Evolutionary conservation across 2,797 vertebrate species (phyloP), one percentile per base, ranked within the genome.

Genomic region (Phylloscopus collybita): DNA sequence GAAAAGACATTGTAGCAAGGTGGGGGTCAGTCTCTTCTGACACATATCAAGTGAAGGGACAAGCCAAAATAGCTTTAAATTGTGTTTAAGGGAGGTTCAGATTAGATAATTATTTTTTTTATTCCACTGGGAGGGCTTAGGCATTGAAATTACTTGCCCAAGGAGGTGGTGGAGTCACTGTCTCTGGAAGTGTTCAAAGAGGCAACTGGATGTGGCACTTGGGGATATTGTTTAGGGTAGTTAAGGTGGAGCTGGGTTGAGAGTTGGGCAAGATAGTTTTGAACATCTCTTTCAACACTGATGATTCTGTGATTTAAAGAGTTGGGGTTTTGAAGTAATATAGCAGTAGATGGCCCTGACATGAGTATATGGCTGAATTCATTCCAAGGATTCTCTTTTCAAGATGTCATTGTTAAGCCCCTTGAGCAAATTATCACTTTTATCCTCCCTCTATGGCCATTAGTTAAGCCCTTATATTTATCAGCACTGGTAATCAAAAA

Each of bases 391-490:
- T 54, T 85, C 15, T 64, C 32, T 85, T 61, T 72, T 69, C 51
- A 93, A 51, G 42, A 60, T 42, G 13, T 50, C 49, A 70, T 11
- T 57, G 12, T 70, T 75, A 87, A 88, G 17, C 5, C 53, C 22
- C 71, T 82, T 75, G 57, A 84, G 70, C 47, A 94, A 95, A 93
- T 84, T 80, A 65, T 26, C 53, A 81, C 65, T 57, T 93, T 91
- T 73, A 44, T 80, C 30, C 66, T 91, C 59, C 50, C 16, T 36
- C 54, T 57, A 27, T 27, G n/a, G 64, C 17, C 64, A 93, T 71
- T 74, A 92, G 20, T 80, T 91, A 80, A 90, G 16, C 38, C 17
- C 30, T 47, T 13, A 5, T 30, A 76, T 70, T 92, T 73, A 93
- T 70, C 86, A 86, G 23, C 23, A 73, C 16, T 65, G 54, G 45